phyloP scores from a whole-genome alignment of 2,113 vertebrate genomes.

The Xerus inauris region DNA sequence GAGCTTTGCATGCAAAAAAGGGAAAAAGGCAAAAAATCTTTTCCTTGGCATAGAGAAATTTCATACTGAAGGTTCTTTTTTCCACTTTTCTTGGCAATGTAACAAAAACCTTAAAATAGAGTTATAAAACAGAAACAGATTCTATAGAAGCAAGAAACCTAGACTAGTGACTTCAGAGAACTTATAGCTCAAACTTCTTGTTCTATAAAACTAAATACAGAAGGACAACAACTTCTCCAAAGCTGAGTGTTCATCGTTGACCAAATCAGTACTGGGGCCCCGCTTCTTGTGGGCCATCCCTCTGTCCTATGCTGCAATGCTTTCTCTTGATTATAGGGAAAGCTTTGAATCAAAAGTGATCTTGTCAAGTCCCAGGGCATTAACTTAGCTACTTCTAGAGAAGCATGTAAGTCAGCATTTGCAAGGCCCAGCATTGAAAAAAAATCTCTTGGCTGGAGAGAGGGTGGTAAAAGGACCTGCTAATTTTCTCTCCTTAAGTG shows the following conservation, averaged over 20 bases:
- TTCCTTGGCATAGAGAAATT: conserved; percentile 74
- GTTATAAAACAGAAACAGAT: conserved; percentile 76
- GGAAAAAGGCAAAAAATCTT: background rate
- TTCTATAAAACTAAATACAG: conserved; percentile 51
- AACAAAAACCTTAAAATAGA: conserved; percentile 79
- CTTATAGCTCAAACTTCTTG: conserved; percentile 55
- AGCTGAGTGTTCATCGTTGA: background rate
- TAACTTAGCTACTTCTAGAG: background rate
- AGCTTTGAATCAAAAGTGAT: background rate
- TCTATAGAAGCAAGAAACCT: conserved; percentile 70
- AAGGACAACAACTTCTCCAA: background rate
- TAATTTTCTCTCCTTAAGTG: background rate
- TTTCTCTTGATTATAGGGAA: background rate
- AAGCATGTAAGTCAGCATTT: background rate
- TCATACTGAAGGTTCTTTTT: conserved; percentile 56
- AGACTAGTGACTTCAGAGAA: conserved; percentile 70
- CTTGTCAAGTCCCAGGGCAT: background rate
- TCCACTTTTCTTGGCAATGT: conserved; percentile 69
- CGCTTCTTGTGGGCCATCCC: background rate
- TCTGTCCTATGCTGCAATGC: background rate
- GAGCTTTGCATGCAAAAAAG: conserved; percentile 36
- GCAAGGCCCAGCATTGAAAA: background rate
- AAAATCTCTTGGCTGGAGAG: background rate
- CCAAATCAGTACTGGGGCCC: background rate
- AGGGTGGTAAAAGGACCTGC: background rate